Conservation (phyloP, 2,888 invertebrate species). For the Branchellion lobata region DNA sequence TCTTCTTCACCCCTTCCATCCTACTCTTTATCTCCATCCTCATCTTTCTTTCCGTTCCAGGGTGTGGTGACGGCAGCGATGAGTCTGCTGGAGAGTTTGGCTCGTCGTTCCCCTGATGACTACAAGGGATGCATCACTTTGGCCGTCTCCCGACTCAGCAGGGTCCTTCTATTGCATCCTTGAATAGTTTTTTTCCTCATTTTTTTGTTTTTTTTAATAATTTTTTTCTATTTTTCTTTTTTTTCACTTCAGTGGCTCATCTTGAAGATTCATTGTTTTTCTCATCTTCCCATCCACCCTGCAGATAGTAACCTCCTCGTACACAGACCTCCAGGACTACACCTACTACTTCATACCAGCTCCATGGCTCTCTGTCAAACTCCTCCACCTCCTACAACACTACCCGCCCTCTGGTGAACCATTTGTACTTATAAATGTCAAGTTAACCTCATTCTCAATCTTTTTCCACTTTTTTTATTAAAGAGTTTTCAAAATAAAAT, state of each 20-base stretch:
- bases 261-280: too few relatives aligned
- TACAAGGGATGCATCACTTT: constrained; percentile 98
- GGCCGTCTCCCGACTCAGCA: constrained; percentile 91
- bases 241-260: neutral
- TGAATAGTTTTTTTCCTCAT: too few relatives aligned
- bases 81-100: constrained; percentile 93
- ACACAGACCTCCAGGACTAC: constrained; percentile 98
- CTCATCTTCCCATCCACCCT: constrained; percentile 50
- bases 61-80: constrained; percentile 99
- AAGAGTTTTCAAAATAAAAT: too few relatives aligned
- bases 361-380: constrained; percentile 97
- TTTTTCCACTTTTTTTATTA: too few relatives aligned
- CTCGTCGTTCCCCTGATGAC: constrained; percentile 97
- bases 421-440: too few relatives aligned
- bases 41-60: too few relatives aligned
- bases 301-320: constrained; percentile 95
- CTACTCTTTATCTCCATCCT: neutral
- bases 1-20: too few relatives aligned
- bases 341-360: constrained; percentile 99
- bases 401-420: constrained; percentile 94
- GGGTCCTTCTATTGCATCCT: too few relatives aligned
- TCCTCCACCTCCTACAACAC: constrained; percentile 91
- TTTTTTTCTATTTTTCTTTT: neutral
- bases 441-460: too few relatives aligned
- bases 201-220: neutral